Base-by-base conservation (phyloP, 2,888 invertebrate species). In the Drosophila neotestacea region DNA sequence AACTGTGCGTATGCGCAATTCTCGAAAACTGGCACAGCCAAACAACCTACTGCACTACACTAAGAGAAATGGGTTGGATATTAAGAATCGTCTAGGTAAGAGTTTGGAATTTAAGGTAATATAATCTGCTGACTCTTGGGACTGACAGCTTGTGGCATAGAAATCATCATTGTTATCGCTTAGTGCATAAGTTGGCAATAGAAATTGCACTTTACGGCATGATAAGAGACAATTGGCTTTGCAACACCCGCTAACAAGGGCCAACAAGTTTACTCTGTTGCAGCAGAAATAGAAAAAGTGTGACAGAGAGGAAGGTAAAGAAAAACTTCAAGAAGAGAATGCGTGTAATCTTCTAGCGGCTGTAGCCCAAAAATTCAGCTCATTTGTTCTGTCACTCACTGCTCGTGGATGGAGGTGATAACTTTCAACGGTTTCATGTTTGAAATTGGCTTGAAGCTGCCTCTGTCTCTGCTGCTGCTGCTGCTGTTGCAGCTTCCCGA, bases 401-500 rank as follows among this genome's bases (percentile, higher is more conserved):
- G 56, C 42, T 69, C 28, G 62, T 32, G 65, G 48, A 39, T 50
- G 66, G 74, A 83, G 88, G 88, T 88, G 85, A 89, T 89, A 86
- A 89, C 85, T 86, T 86, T 88, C 86, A 86, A 89, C 89, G 82
- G 85, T 85, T 85, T 85, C 86, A 85, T 86, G 79, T 81, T 78
- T 73, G 78, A 73, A 88, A 88, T 86, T 89, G 83, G 85, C 82
- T 83, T 67, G 63, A 39, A 55, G 69, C 42, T 38, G 46, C 60
- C 50, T 66, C 65, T 70, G 59, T 22, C 22, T 22, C 48, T 27
- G 60, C 55, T 16, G 42, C 59, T 58, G 63, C 73, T 61, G 62
- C 47, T 64, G 48, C 46, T 28, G 56, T 52, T 41, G 46, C 59
- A 51, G 66, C 68, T 68, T 47, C 52, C 46, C 66, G 73, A 54